phyloP scores from a whole-genome alignment of 2,113 vertebrate genomes.

The Steatornis caripensis region DNA sequence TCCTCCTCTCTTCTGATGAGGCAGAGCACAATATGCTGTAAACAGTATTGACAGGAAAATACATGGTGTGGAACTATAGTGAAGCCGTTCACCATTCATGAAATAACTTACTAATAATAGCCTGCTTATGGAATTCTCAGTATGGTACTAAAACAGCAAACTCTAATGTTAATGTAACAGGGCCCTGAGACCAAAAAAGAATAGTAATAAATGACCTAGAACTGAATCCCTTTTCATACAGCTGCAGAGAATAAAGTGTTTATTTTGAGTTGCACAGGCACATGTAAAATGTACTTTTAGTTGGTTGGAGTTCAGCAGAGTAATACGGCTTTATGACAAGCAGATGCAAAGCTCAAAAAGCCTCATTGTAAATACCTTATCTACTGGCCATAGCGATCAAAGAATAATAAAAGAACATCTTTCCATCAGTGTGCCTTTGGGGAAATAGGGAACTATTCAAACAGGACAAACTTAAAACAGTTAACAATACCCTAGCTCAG shows the following conservation, averaged over 20 bases:
- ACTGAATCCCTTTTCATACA: not conserved
- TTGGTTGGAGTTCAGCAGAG: not conserved
- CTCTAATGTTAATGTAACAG: not conserved
- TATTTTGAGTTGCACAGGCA: not conserved
- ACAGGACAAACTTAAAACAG: not conserved
- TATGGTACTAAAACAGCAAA: conserved; percentile 8
- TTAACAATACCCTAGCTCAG: not conserved
- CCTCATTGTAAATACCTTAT: not conserved
- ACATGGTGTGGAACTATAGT: not conserved
- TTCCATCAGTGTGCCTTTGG: not conserved
- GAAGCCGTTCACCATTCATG: not conserved
- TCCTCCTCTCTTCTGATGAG: conserved; percentile 6
- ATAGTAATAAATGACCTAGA: not conserved
- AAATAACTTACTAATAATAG: conserved; percentile 4
- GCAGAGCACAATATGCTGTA: not conserved
- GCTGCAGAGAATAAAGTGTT: not conserved
- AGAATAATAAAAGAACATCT: not conserved
- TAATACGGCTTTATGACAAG: not conserved
- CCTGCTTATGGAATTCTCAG: not conserved
- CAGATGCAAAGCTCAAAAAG: not conserved
- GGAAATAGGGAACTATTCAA: not conserved
- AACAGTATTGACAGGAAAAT: conserved; percentile 41
- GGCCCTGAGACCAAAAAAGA: not conserved
- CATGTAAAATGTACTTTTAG: not conserved
- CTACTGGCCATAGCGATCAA: not conserved